phyloP scores from a whole-genome alignment of 23 tunicate species.

The Styela clava region DNA sequence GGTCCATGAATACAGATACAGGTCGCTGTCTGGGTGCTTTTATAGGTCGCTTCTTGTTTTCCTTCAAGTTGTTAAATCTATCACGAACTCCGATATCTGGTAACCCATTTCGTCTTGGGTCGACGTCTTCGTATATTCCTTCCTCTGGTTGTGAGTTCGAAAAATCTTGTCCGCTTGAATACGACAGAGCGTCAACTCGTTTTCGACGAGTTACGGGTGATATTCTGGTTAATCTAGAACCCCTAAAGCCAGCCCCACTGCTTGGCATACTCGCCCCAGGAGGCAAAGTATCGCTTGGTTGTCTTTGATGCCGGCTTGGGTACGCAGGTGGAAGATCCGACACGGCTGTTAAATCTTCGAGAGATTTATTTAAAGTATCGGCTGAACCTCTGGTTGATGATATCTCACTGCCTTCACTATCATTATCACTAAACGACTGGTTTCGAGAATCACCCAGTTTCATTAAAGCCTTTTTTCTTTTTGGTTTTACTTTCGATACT shows the following conservation, averaged over 20 bases:
- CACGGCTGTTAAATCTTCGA: neutral
- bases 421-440: neutral
- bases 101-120: neutral
- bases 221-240: neutral
- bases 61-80: neutral
- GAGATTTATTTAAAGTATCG: neutral
- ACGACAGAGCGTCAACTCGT: neutral
- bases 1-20: neutral
- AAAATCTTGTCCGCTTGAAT: neutral
- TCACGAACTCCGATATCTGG: neutral
- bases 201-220: slow-evolving; percentile 15
- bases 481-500: neutral
- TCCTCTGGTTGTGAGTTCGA: neutral
- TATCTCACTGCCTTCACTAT: neutral
- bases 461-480: neutral
- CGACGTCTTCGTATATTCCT: neutral
- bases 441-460: neutral
- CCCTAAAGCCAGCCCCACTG: neutral
- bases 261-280: neutral
- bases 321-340: neutral
- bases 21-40: neutral
- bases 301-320: neutral
- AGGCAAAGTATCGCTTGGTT: neutral
- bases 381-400: neutral
- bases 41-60: neutral